Base-by-base conservation (phyloP, 2,888 invertebrate species). In the Antheraea assamensis region DNA sequence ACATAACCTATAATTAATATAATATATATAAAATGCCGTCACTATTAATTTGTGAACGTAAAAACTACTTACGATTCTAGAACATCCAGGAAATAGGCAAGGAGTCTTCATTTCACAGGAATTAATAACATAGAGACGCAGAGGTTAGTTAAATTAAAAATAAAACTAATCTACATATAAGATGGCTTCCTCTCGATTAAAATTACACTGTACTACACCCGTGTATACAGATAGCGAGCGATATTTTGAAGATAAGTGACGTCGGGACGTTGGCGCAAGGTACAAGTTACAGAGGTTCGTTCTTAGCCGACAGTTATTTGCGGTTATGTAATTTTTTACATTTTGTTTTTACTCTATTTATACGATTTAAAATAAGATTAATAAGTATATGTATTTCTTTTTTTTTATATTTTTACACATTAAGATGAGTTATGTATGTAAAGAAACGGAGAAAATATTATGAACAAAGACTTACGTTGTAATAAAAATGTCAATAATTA, bases 51-150 rank as follows among this genome's bases (percentile, higher is more conserved):
- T 73, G 71, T 70, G 5, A 72, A 24, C 21, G 72, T 73, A 73
- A 70, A 66, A 42, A 76, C 49, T 80, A 90, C 93, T 93, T 77
- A 93, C 93, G 74, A 92, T 81, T 58, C 76, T 76, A 13, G 83
- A 85, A 77, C 92, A 92, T 79, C 93, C 89, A 27, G 92, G 92
- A 19, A 92, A 71, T n/a, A 91, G 76, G 77, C 93, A 92, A 21
- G 89, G 88, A 58, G 81, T 82, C 82, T 88, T 90, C 92, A 92
- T 93, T 74, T 27, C 85, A 71, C 71, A 74, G 35, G 13, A 68
- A n/a, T 35, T 21, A 35, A 35, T 35, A 8, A 64, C 15, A 24
- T 68, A 68, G 35, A 35, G 35, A 42, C 72, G 76, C 61, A 73
- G 74, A 74, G 27, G 24, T 27, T 75, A 27, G 74, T 73, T 31